Conservation (phyloP, 2,113 vertebrate genomes). For the Saimiri boliviensis region DNA sequence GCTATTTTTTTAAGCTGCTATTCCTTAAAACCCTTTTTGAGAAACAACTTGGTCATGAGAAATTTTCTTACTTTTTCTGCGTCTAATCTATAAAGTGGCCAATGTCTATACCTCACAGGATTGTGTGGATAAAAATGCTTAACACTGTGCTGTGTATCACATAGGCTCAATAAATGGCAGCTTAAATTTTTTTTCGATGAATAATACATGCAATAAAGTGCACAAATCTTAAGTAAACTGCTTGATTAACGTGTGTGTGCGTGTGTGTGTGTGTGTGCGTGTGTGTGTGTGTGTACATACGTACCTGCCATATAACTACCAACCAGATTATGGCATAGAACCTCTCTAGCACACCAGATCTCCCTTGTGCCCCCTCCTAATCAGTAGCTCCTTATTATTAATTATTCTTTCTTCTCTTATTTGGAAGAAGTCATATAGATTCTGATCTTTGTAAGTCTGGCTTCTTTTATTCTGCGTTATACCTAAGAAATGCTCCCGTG, state of each 20-base stretch:
- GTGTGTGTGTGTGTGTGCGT: too few species aligned
- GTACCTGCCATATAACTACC: not conserved
- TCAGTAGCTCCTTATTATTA: not conserved
- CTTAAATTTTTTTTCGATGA: not conserved
- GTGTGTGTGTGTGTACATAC: not conserved
- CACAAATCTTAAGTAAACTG: not conserved
- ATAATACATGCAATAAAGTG: not conserved
- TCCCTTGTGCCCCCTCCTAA: not conserved
- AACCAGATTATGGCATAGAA: not conserved
- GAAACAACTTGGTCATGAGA: not conserved
- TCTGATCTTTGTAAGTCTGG: not conserved
- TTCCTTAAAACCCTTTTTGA: not conserved
- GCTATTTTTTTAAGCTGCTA: too few species aligned
- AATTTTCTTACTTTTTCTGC: not conserved
- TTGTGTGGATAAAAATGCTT: not conserved
- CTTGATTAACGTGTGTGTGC: not conserved
- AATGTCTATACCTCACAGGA: not conserved
- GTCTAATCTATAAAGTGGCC: not conserved
- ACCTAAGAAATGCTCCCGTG: not conserved
- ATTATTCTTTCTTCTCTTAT: not conserved
- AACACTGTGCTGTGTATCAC: too few species aligned
- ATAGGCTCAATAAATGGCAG: not conserved
- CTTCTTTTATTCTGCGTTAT: not conserved
- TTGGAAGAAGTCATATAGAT: not conserved
- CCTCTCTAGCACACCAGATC: not conserved